Conservation (phyloP, 2,113 vertebrate species). For the Thunnus maccoyii region DNA sequence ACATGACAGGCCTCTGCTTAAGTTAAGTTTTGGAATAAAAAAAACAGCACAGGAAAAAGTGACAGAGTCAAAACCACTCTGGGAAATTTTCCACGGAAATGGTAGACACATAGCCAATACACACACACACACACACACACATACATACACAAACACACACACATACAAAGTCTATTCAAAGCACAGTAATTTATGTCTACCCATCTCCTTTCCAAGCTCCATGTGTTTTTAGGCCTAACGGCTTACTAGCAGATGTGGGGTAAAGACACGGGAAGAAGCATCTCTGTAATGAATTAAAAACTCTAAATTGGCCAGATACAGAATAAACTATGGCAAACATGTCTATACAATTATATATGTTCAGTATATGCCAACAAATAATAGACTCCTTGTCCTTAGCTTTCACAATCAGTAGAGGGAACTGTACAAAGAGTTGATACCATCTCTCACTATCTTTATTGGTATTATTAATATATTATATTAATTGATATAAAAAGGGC, state of each 20-base stretch:
- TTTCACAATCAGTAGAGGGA: too few species aligned
- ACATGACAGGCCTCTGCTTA: slow-evolving; percentile 9
- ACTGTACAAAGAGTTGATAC: background rate
- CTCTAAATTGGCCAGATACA: background rate
- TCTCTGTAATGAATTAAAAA: background rate
- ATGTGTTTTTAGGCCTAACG: slow-evolving; percentile 13
- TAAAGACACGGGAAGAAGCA: background rate
- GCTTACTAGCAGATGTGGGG: background rate
- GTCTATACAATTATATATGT: too few species aligned
- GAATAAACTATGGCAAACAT: background rate
- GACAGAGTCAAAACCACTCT: slow-evolving; percentile 41
- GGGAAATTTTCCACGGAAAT: slow-evolving; percentile 54
- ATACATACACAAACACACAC: background rate
- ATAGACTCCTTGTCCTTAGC: too few species aligned
- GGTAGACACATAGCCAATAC: slow-evolving; percentile 6
- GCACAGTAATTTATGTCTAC: slow-evolving; percentile 24
- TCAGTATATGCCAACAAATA: background rate
- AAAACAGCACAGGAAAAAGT: slow-evolving; percentile 39
- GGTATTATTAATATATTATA: too few species aligned
- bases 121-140: slow-evolving; percentile 1
- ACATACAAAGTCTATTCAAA: slow-evolving; percentile 36
- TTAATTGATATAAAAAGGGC: too few species aligned
- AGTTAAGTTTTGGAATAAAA: slow-evolving; percentile 5
- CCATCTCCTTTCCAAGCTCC: background rate
- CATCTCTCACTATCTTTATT: background rate